Conservation (phyloP, 2,113 vertebrate species). For the Campylorhamphus procurvoides region DNA sequence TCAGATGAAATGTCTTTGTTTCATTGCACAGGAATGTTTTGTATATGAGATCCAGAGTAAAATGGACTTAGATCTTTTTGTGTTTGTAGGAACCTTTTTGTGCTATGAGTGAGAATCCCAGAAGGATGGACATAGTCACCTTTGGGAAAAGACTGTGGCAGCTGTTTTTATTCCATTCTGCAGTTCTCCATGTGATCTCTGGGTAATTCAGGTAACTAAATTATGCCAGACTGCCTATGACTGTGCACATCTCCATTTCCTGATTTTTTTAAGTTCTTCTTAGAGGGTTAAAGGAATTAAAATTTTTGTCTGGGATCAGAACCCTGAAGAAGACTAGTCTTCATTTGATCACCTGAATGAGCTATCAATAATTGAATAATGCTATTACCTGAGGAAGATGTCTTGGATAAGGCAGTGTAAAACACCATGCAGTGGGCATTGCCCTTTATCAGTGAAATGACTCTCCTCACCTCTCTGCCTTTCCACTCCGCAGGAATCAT, state of each 20-base stretch:
- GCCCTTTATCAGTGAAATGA: background rate
- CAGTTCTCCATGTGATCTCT: background rate
- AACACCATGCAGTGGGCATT: background rate
- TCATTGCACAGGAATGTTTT: background rate
- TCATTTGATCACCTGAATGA: background rate
- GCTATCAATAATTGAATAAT: background rate
- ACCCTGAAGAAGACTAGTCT: background rate
- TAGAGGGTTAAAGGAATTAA: background rate
- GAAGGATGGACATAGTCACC: background rate
- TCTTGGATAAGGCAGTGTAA: background rate
- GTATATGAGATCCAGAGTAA: background rate
- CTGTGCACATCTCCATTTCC: background rate
- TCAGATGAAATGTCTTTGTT: background rate
- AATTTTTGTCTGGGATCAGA: background rate
- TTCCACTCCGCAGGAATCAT: background rate
- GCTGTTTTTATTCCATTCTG: background rate
- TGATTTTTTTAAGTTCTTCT: background rate
- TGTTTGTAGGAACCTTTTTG: background rate
- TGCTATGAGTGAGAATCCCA: background rate
- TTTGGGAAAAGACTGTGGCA: background rate
- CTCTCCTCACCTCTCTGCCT: background rate
- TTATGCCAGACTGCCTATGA: background rate
- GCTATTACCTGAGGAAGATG: background rate
- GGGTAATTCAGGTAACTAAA: background rate
- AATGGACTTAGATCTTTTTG: background rate